A percentile compares a stretch with the other conserved stretches of the same genome.
These are phyloP conservation scores for Crotalus viridis DNA, from an alignment of 2,113 vertebrate genomes.

Conservation along the genomic window DNA sequence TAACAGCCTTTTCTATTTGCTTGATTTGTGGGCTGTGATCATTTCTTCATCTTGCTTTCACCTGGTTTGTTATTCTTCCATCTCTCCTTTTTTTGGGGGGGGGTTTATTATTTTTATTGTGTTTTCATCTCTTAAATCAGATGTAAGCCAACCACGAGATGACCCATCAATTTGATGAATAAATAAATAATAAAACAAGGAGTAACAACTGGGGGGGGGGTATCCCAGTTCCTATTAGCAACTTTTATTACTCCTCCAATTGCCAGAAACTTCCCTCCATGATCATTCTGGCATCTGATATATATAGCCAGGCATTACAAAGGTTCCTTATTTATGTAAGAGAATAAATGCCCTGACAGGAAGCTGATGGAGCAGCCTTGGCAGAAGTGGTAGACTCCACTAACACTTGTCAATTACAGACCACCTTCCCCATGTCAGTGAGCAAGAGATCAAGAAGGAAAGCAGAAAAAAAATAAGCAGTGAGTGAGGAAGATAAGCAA, in stretches of 20 bases:
- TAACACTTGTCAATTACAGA: neutral
- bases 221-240: neutral
- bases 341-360: neutral
- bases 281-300: neutral
- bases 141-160: neutral
- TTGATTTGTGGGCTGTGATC: too few relatives aligned
- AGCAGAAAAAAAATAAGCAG: neutral
- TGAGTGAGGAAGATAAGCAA: neutral
- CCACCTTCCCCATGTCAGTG: neutral
- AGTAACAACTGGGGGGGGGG: neutral
- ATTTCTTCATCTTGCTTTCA: too few relatives aligned
- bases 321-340: too few relatives aligned
- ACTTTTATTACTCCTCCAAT: neutral
- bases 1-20: too few relatives aligned
- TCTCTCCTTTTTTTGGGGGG: too few relatives aligned
- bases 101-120: neutral
- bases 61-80: too few relatives aligned
- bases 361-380: neutral
- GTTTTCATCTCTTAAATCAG: neutral
- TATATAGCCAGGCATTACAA: neutral
- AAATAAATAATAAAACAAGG: neutral
- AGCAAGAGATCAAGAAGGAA: neutral
- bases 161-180: neutral
- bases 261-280: neutral
- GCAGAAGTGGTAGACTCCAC: neutral